Evolutionary conservation across 2,113 vertebrate species (phyloP).

Genomic region (Aramus guarauna): DNA sequence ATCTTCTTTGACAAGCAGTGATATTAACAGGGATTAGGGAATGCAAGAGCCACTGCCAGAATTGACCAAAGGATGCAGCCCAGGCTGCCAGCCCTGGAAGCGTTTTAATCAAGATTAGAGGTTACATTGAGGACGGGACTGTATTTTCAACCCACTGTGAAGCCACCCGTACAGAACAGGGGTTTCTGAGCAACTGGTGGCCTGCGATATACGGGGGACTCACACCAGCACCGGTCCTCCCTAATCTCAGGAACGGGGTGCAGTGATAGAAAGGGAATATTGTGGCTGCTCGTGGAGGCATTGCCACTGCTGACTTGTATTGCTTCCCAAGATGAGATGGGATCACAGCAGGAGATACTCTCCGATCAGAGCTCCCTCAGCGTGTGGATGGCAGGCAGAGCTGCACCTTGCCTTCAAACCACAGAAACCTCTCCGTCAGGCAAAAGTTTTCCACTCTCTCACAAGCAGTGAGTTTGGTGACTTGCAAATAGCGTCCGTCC

Average conservation of each 20-base stretch:
- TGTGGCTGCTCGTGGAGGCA: neutral
- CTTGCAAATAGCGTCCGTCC: neutral
- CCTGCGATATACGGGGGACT: neutral
- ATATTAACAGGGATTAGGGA: conserved; percentile 60
- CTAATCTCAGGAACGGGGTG: neutral
- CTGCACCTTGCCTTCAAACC: neutral
- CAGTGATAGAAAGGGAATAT: neutral
- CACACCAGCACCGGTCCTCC: neutral
- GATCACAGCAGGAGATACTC: neutral
- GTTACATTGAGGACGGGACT: neutral
- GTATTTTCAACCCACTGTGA: neutral
- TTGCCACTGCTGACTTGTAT: neutral
- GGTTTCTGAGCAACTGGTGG: neutral
- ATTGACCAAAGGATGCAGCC: neutral
- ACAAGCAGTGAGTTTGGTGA: neutral
- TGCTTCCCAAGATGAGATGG: neutral
- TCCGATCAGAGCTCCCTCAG: neutral
- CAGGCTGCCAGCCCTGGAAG: neutral
- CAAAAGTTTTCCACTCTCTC: neutral
- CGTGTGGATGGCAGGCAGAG: accelerated
- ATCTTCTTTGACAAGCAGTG: conserved; percentile 55
- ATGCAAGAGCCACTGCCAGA: neutral
- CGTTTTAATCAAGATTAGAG: conserved; percentile 25
- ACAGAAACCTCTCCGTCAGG: accelerated
- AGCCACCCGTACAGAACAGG: neutral